These are phyloP conservation scores for Paelopatides confundens DNA, from an alignment of 53 echinoderm and acorn worm species.

Conservation along the genomic window DNA sequence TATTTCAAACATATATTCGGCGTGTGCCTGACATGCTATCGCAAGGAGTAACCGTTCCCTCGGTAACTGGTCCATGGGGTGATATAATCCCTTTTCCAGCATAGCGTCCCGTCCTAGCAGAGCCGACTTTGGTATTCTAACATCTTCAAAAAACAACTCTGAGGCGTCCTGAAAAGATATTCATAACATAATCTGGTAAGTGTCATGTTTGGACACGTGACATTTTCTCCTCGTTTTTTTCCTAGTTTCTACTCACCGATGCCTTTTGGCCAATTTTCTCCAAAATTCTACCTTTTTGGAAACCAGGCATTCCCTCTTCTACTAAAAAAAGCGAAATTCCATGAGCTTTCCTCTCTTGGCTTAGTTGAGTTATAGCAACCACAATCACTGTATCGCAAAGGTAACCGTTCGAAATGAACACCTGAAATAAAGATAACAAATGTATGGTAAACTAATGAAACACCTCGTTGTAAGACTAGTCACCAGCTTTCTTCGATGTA, in stretches of 20 bases:
- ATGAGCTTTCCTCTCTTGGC: conserved; percentile 65
- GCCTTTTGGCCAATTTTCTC: conserved; percentile 74
- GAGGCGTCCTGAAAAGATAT: conserved; percentile 56
- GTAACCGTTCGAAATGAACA: conserved; percentile 75
- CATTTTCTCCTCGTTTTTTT: too few relatives aligned
- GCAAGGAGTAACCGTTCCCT: conserved; percentile 54
- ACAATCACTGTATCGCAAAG: conserved; percentile 63
- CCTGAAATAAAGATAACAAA: conserved; percentile 41
- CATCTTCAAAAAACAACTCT: conserved; percentile 86
- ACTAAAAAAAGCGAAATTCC: conserved; percentile 77
- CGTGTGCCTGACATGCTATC: conserved; percentile 20
- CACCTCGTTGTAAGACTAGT: too few relatives aligned
- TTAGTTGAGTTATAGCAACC: conserved; percentile 68
- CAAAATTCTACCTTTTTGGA: conserved; percentile 63
- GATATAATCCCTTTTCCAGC: conserved; percentile 69
- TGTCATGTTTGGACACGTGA: too few relatives aligned
- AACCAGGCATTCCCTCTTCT: conserved; percentile 72
- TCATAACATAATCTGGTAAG: too few relatives aligned
- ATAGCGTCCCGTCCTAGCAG: conserved; percentile 59
- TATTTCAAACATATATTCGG: conserved; percentile 67
- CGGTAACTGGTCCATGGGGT: conserved; percentile 78
- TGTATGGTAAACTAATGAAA: too few relatives aligned
- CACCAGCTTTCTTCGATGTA: too few relatives aligned
- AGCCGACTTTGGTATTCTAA: conserved; percentile 69
- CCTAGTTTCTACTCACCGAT: conserved; percentile 68